Conservation (phyloP, 1,140 invertebrate species). For the Drosophila mauritiana region DNA sequence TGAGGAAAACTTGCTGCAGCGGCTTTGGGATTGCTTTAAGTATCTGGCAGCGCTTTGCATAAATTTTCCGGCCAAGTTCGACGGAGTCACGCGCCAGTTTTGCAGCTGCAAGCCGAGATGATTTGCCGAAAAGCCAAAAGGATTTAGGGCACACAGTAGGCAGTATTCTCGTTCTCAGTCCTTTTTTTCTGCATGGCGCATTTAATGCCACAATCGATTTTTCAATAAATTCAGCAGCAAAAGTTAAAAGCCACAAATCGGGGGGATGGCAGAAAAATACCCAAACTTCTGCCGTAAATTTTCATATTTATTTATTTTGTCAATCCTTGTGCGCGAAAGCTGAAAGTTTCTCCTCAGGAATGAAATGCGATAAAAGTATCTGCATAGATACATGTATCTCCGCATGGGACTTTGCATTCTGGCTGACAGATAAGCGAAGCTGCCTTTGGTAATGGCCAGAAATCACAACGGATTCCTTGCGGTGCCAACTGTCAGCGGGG, state of each 20-base stretch:
- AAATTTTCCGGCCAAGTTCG: constrained; percentile 68
- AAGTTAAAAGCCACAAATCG: constrained; percentile 69
- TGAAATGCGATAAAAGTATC: constrained; percentile 58
- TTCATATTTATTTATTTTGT: constrained; percentile 84
- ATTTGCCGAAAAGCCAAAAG: constrained; percentile 79
- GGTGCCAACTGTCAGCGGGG: constrained; percentile 61
- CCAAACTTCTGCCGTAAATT: constrained; percentile 77
- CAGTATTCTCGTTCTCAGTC: constrained; percentile 28
- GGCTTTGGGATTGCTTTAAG: constrained; percentile 73
- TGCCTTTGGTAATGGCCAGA: constrained; percentile 74
- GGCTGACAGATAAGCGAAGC: constrained; percentile 56
- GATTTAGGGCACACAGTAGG: constrained; percentile 72
- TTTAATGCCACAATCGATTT: constrained; percentile 80
- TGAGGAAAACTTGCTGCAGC: constrained; percentile 49
- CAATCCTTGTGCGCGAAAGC: constrained; percentile 60
- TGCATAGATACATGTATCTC: constrained; percentile 57
- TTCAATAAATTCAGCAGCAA: constrained; percentile 73
- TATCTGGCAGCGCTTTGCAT: constrained; percentile 79
- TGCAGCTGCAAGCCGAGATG: constrained; percentile 63
- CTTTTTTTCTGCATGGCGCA: constrained; percentile 17
- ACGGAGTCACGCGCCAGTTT: constrained; percentile 76
- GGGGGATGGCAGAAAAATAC: constrained; percentile 37
- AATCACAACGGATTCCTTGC: constrained; percentile 68
- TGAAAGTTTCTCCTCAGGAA: constrained; percentile 55
- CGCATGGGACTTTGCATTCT: constrained; percentile 49